These are phyloP conservation scores for Gymnocypris eckloni DNA, from an alignment of 2,797 vertebrate species.

Conservation along the genomic window DNA sequence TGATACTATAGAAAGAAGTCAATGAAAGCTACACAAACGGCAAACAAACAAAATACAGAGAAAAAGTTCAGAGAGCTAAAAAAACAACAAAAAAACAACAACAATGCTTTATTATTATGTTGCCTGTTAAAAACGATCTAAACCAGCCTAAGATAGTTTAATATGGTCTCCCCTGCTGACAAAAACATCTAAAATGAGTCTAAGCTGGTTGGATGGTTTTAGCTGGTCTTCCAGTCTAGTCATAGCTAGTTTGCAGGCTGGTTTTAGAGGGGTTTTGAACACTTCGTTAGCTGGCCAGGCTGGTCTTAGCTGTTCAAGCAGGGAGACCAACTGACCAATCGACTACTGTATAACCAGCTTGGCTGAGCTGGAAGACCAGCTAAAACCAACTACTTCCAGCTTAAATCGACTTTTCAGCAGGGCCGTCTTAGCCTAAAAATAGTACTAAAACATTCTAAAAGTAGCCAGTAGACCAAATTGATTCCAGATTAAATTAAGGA, in stretches of 20 bases:
- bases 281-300: not conserved
- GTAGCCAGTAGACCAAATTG: not conserved
- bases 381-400: not conserved
- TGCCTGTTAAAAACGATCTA: not conserved
- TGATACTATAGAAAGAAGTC: not conserved
- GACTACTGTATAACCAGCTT: not conserved
- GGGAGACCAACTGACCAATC: not conserved
- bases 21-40: constrained; percentile 2
- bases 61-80: not conserved
- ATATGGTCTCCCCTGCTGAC: too few species aligned
- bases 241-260: not conserved
- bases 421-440: not conserved
- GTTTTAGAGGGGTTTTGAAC: not conserved
- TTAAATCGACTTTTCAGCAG: not conserved
- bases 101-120: not conserved
- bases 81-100: not conserved
- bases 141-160: not conserved
- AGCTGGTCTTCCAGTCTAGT: not conserved
- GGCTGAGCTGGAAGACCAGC: not conserved
- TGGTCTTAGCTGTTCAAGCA: not conserved
- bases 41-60: not conserved
- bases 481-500: not conserved
- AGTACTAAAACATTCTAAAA: not conserved
- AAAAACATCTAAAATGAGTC: not conserved
- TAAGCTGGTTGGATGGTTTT: not conserved